A percentile compares a stretch with the other conserved stretches of the same genome.
phyloP scores from a whole-genome alignment of 2,113 vertebrate species.

The Ciconia boyciana region DNA sequence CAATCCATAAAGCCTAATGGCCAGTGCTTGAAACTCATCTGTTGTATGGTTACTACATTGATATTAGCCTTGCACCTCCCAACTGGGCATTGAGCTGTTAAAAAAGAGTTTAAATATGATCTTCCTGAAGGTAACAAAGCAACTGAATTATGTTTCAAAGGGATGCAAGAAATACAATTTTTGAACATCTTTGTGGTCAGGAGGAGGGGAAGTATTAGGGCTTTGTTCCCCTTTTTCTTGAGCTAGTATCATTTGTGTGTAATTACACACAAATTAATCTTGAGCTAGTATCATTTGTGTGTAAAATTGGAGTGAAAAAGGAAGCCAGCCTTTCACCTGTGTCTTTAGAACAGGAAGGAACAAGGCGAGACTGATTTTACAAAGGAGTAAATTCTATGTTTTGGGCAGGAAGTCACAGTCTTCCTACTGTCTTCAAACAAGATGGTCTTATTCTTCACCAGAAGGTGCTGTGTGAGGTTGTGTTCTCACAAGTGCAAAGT shows the following conservation, averaged over 20 bases:
- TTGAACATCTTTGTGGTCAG: not conserved
- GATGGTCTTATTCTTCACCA: not conserved
- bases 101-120: not conserved
- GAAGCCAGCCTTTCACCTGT: not conserved
- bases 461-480: not conserved
- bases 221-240: not conserved
- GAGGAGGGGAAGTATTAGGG: not conserved
- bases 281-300: too few species aligned
- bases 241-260: not conserved
- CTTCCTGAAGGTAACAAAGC: not conserved
- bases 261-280: too few species aligned
- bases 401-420: not conserved
- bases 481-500: not conserved
- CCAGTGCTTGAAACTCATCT: not conserved
- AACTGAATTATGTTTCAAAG: not conserved
- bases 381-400: not conserved
- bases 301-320: not conserved
- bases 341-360: not conserved
- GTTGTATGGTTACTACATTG: not conserved
- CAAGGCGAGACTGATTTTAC: not conserved
- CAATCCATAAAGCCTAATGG: slow-evolving; percentile 12
- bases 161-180: not conserved
- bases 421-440: not conserved
- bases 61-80: not conserved
- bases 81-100: not conserved